These are phyloP conservation scores for Coptotermes formosanus DNA, from an alignment of 1,140 invertebrate species.

Conservation along the genomic window DNA sequence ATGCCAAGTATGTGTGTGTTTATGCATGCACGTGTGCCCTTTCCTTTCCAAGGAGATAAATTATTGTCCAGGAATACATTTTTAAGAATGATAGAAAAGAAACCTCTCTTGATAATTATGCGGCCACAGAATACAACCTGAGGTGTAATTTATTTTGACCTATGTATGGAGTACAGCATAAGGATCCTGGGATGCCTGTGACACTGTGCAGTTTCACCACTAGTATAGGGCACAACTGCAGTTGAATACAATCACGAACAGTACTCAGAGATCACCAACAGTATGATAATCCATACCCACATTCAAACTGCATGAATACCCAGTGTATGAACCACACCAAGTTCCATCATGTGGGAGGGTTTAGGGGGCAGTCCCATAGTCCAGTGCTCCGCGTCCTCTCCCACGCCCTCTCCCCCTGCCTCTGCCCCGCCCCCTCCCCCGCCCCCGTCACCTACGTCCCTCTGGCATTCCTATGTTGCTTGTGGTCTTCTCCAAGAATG, in stretches of 20 bases:
- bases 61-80: background rate
- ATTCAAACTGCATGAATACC: background rate
- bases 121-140: background rate
- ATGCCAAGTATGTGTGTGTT: background rate
- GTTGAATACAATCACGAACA: background rate
- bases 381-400: conserved; percentile 47
- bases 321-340: background rate
- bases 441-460: conserved; percentile 67
- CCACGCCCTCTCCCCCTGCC: conserved; percentile 64
- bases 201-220: background rate
- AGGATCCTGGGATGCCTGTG: background rate
- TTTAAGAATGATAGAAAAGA: background rate
- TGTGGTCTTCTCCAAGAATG: conserved; percentile 77
- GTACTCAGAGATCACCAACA: background rate
- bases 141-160: background rate
- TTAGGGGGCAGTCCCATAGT: conserved; percentile 47
- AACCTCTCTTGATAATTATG: background rate
- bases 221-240: background rate
- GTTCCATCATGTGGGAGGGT: conserved; percentile 38
- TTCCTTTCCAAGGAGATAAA: background rate
- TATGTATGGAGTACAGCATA: background rate
- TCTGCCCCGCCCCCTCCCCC: conserved; percentile 66
- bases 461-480: conserved; percentile 78
- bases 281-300: background rate
- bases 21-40: background rate